Percentiles rank a stretch among this genome's conserved stretches.
These are phyloP conservation scores for Toxotes jaculatrix DNA, from an alignment of 2,113 vertebrate species.

Conservation along the genomic window DNA sequence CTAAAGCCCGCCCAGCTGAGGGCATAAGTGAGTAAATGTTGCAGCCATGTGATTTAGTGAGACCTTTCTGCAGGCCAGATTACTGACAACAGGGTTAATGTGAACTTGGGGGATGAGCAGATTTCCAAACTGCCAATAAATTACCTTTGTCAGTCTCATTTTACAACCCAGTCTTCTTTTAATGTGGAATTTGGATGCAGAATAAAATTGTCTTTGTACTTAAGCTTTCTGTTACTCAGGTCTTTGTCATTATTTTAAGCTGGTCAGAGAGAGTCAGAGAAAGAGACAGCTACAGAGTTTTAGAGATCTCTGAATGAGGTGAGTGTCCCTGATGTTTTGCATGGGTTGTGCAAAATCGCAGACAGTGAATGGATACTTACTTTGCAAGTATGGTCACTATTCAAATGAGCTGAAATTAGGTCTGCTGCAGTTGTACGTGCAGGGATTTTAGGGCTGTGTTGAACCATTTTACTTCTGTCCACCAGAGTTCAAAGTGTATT, in stretches of 20 bases:
- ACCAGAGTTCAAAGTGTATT: background rate
- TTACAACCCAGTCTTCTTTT: constrained; percentile 32
- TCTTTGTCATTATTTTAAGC: constrained; percentile 5
- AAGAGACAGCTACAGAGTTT: background rate
- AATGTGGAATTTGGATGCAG: constrained; percentile 41
- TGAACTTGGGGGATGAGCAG: constrained; percentile 52
- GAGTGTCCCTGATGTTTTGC: constrained; percentile 71
- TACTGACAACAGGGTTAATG: constrained; percentile 48
- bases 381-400: constrained; percentile 76
- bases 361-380: constrained; percentile 43
- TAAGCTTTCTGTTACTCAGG: constrained; percentile 34
- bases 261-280: background rate
- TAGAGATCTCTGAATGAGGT: constrained; percentile 20
- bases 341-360: constrained; percentile 69
- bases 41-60: constrained; percentile 69
- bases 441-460: background rate
- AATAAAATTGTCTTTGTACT: constrained; percentile 54
- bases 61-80: constrained; percentile 44
- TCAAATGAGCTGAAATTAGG: constrained; percentile 76
- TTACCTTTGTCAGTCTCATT: constrained; percentile 30
- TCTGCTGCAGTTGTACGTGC: background rate
- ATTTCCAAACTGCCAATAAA: constrained; percentile 55
- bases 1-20: constrained; percentile 69
- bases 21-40: constrained; percentile 73
- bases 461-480: background rate